Base-by-base conservation (phyloP, 1,140 invertebrate genomes). In the Drosophila mauritiana region DNA sequence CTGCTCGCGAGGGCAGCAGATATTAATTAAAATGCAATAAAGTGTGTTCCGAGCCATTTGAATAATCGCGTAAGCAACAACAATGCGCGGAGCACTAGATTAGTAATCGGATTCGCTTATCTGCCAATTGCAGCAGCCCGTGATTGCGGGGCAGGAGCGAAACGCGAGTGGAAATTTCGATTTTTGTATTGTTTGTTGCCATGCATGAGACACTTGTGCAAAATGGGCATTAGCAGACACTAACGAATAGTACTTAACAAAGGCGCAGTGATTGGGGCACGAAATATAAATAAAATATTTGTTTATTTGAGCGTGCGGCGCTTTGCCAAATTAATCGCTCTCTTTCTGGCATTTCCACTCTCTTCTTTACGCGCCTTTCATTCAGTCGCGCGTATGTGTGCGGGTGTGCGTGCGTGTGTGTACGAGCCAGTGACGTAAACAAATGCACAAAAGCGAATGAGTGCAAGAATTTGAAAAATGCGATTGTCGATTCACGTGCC, bases 111-210 rank as follows among this genome's bases (percentile, higher is more conserved):
- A 10, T 6, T 39, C 10, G 12, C 17, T 69, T 69, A 70, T 69
- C 67, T 37, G 36, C 42, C 12, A 43, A n/a, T 15, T 51, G 25
- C 45, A 17, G 31, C 31, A 40, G 36, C 43, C 42, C 37, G 36
- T 40, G 58, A 36, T 70, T 64, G 42, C 17, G 5, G 8, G 22
- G 48, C 62, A 48, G 62, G 11, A 45, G 3, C 31, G 11, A 43
- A 54, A 39, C 82, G 82, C 64, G 53, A 80, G 83, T 85, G 83
- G 78, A 88, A 85, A 75, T 78, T 86, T 82, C 83, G 82, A 85
- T 85, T 86, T 82, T 82, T 78, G 73, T 65, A 54, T 56, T 76
- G 75, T 62, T 58, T 51, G 52, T 63, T 53, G 54, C 53, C 31
- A 17, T 61, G 51, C 46, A 25, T 12, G 2, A 15, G 31, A 46